Evolutionary conservation across 2,888 invertebrate genomes (phyloP).

Genomic region (Blera fallax): DNA sequence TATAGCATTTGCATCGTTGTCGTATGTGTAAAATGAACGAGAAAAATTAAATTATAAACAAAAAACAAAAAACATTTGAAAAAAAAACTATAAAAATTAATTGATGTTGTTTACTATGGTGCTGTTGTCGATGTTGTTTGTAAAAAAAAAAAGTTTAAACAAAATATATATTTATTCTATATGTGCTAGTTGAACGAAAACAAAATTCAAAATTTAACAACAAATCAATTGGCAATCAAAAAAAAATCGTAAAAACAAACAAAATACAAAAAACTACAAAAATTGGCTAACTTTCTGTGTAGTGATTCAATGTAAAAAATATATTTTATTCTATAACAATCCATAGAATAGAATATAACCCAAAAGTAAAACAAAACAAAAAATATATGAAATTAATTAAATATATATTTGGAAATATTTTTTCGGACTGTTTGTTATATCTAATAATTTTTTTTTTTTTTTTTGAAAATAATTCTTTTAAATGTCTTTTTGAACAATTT

Average conservation of each 20-base stretch:
- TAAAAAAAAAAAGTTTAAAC: constrained; percentile 40
- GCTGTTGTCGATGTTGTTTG: constrained; percentile 73
- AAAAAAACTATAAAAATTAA: constrained; percentile 13
- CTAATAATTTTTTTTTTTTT: constrained; percentile 40
- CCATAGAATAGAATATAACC: constrained; percentile 26
- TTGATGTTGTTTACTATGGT: constrained; percentile 72
- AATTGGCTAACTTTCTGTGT: constrained; percentile 50
- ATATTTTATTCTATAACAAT: constrained; percentile 44
- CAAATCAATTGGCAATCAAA: constrained; percentile 47
- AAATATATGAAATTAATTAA: too few species aligned
- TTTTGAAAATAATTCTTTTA: constrained; percentile 52
- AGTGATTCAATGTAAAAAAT: constrained; percentile 9
- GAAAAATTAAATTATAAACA: background rate
- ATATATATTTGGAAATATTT: constrained; percentile 52
- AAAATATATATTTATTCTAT: constrained; percentile 58
- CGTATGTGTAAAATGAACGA: constrained; percentile 55
- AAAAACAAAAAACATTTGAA: background rate
- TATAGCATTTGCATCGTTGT: constrained; percentile 28
- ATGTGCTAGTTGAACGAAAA: constrained; percentile 29
- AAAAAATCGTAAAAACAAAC: background rate
- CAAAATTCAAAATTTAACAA: constrained; percentile 32
- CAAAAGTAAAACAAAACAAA: background rate
- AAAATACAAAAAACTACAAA: constrained; percentile 18
- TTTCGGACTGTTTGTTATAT: constrained; percentile 68
- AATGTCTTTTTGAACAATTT: constrained; percentile 70